Evolutionary conservation across 2,113 vertebrate species (phyloP).

Genomic region (Cochlearius cochlearius): DNA sequence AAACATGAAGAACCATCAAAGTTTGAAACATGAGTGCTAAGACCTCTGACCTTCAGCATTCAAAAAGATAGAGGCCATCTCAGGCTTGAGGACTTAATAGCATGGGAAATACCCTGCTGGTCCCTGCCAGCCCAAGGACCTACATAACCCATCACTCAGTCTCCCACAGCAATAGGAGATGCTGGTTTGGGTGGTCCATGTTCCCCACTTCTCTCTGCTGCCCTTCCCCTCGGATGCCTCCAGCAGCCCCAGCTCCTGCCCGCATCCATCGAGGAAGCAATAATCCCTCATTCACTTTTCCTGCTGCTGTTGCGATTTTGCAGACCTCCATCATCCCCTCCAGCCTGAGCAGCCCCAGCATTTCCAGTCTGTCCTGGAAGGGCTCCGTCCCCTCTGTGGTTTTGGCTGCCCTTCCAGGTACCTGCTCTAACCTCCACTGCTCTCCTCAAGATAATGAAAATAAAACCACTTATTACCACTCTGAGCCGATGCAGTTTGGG

Average conservation of each 20-base stretch:
- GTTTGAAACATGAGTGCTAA: not conserved
- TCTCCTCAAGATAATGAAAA: not conserved
- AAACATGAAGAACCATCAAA: not conserved
- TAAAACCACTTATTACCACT: fast-evolving
- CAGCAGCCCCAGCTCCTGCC: not conserved
- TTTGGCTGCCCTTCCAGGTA: not conserved
- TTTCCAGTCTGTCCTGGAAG: not conserved
- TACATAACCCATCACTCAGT: not conserved
- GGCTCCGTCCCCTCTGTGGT: not conserved
- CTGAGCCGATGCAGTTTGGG: fast-evolving
- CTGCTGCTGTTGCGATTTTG: fast-evolving
- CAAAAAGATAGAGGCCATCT: not conserved
- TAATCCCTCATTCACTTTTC: not conserved
- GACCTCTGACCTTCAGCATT: not conserved
- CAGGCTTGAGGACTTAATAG: not conserved
- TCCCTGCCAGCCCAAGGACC: not conserved
- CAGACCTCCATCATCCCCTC: not conserved
- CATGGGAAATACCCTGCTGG: not conserved
- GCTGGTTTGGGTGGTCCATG: not conserved
- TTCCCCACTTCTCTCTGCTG: not conserved
- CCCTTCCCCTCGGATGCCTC: not conserved
- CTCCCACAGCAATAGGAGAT: not conserved
- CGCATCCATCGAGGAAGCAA: not conserved
- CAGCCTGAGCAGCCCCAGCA: not conserved
- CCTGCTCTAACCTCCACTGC: not conserved